phyloP scores from a whole-genome alignment of 2,888 invertebrate species.

The Nymphalis c-album region DNA sequence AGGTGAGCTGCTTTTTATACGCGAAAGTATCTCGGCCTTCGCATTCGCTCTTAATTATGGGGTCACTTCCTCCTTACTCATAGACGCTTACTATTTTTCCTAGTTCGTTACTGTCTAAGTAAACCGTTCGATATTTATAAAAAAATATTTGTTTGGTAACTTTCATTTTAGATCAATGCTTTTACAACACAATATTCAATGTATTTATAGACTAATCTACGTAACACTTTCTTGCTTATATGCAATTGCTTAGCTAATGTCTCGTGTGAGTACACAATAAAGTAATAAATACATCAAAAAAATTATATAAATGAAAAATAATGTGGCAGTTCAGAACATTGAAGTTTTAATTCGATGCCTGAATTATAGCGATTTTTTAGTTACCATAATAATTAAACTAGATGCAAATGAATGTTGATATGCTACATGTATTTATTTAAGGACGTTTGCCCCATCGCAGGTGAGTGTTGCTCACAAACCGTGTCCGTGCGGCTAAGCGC shows the following conservation, averaged over 20 bases:
- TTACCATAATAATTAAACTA: not conserved
- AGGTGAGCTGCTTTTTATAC: conserved; percentile 71
- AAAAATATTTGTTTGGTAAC: not conserved
- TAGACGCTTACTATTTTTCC: conserved; percentile 11
- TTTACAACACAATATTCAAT: too few relatives aligned
- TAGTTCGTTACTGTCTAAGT: not conserved
- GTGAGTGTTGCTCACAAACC: conserved; percentile 48
- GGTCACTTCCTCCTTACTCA: conserved; percentile 62
- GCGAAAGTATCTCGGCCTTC: conserved; percentile 65
- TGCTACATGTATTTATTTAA: conserved; percentile 10
- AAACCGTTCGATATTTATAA: not conserved
- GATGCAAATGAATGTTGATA: not conserved
- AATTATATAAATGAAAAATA: too few relatives aligned
- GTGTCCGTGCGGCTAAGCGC: conserved; percentile 65
- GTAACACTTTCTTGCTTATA: too few relatives aligned
- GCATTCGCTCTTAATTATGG: conserved; percentile 65
- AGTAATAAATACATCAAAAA: too few relatives aligned
- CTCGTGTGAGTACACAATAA: too few relatives aligned
- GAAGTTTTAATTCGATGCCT: too few relatives aligned
- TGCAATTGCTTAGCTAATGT: too few relatives aligned
- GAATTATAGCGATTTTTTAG: too few relatives aligned
- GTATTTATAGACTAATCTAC: too few relatives aligned
- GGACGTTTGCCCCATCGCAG: conserved; percentile 36
- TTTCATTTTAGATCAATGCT: not conserved
- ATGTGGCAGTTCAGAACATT: too few relatives aligned